Conservation (phyloP, 2,113 vertebrate genomes). For the Grallaria varia region DNA sequence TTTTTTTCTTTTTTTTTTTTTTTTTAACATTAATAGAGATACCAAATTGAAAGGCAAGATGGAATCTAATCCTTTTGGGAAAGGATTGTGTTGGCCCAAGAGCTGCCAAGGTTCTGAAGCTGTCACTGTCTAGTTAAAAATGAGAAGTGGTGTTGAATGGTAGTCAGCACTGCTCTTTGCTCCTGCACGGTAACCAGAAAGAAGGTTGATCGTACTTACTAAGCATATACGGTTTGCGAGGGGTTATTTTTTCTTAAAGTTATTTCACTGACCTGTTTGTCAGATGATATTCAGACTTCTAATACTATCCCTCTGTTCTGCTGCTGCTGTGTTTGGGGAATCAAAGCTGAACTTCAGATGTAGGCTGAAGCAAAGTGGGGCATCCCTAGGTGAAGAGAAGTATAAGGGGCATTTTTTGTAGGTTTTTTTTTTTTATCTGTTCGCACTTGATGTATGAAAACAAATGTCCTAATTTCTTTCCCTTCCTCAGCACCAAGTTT, state of each 20-base stretch:
- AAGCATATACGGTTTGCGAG: neutral
- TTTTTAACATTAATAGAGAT: neutral
- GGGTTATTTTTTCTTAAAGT: neutral
- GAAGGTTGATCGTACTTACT: neutral
- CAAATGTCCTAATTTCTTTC: conserved; percentile 63
- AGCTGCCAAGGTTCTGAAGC: neutral
- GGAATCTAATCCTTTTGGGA: neutral
- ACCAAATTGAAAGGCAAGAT: neutral
- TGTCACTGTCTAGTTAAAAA: neutral
- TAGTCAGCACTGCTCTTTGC: neutral
- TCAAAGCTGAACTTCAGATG: conserved; percentile 38
- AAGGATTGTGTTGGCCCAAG: neutral
- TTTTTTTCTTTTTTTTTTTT: neutral
- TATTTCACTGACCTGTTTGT: conserved; percentile 30
- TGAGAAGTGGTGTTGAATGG: neutral
- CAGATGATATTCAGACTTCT: neutral
- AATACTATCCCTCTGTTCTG: neutral
- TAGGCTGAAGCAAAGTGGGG: conserved; percentile 26
- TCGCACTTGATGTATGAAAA: conserved; percentile 23
- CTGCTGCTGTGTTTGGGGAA: conserved; percentile 20
- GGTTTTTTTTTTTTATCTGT: conserved; percentile 29
- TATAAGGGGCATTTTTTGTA: conserved; percentile 37
- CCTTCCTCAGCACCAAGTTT: conserved; percentile 42
- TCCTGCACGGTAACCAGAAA: neutral
- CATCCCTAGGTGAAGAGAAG: conserved; percentile 33